A percentile compares a stretch with the other conserved stretches of the same genome.
phyloP scores from a whole-genome alignment of 2,797 vertebrate genomes.

The Gephyroberyx darwinii region DNA sequence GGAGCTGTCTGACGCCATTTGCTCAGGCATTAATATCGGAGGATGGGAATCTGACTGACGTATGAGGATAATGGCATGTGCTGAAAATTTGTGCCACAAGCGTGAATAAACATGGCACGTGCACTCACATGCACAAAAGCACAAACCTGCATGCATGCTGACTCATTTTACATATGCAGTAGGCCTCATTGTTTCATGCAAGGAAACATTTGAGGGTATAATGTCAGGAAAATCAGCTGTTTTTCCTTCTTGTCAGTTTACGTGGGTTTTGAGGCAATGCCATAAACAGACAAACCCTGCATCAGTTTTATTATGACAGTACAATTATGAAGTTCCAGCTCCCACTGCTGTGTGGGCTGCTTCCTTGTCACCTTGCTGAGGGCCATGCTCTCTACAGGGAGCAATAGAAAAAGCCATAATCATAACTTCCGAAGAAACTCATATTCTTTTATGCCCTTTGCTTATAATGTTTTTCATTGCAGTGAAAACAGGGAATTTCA shows the following conservation, averaged over 20 bases:
- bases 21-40: conserved; percentile 72
- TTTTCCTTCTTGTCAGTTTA: conserved; percentile 43
- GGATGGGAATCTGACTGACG: conserved; percentile 56
- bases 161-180: conserved; percentile 20
- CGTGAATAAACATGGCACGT: conserved; percentile 37
- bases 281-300: conserved; percentile 67
- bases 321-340: conserved; percentile 75
- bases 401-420: conserved; percentile 72
- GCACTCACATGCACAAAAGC: not conserved
- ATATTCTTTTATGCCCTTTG: conserved; percentile 73
- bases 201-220: conserved; percentile 19
- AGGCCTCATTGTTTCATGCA: conserved; percentile 44
- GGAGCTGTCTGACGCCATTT: conserved; percentile 77
- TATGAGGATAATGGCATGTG: conserved; percentile 42
- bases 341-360: conserved; percentile 60
- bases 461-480: conserved; percentile 71
- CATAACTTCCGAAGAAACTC: conserved; percentile 75
- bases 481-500: conserved; percentile 66
- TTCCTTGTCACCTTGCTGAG: conserved; percentile 73
- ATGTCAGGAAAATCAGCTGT: conserved; percentile 39
- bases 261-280: conserved; percentile 46
- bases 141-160: conserved; percentile 16
- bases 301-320: conserved; percentile 79
- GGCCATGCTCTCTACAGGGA: conserved; percentile 70
- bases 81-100: conserved; percentile 53